phyloP scores from a whole-genome alignment of 2,888 invertebrate species.

The Amitus sp. region DNA sequence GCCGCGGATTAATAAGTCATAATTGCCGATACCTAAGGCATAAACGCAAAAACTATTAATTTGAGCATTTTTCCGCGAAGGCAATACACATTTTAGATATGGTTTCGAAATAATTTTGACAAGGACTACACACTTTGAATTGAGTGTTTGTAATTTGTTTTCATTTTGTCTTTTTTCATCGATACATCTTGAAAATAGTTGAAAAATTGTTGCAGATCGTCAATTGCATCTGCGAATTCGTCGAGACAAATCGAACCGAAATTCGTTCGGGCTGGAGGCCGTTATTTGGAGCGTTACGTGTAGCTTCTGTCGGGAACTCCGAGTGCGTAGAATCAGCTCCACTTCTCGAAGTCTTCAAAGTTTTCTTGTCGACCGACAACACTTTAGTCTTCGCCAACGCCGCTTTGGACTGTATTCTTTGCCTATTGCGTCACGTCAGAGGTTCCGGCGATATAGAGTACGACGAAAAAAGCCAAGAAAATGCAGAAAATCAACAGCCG shows the following conservation, averaged over 20 bases:
- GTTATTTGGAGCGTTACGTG: constrained; percentile 91
- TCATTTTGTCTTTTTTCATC: no score
- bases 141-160: no score
- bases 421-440: constrained; percentile 82
- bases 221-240: constrained; percentile 94
- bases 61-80: no score
- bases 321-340: constrained; percentile 77
- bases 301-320: constrained; percentile 75
- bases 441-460: constrained; percentile 65
- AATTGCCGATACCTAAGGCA: no score
- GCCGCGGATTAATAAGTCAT: no score
- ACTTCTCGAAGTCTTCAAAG: constrained; percentile 90
- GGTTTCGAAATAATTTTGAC: no score
- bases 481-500: constrained; percentile 58
- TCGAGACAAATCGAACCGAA: constrained; percentile 92
- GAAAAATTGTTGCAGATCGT: constrained; percentile 78
- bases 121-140: no score
- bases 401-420: constrained; percentile 92
- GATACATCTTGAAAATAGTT: no score
- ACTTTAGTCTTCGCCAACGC: constrained; percentile 94
- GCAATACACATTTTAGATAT: no score
- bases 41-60: no score
- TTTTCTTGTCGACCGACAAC: constrained; percentile 93
- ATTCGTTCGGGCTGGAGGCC: constrained; percentile 97
- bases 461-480: neutral